These are phyloP conservation scores for Aporrectodea caliginosa DNA, from an alignment of 1,140 invertebrate species.

Conservation along the genomic window DNA sequence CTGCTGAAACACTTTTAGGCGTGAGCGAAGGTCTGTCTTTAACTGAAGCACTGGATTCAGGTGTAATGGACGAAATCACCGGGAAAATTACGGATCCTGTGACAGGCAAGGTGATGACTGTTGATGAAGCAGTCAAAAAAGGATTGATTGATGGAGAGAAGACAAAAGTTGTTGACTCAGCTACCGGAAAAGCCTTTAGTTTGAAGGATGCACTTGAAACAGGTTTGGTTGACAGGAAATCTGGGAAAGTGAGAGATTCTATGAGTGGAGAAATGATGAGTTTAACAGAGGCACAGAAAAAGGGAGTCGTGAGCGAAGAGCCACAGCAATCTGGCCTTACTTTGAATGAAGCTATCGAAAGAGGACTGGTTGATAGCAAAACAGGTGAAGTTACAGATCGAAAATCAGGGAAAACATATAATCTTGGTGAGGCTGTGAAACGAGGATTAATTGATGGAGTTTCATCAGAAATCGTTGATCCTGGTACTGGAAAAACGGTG, in stretches of 20 bases:
- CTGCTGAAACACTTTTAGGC: too few relatives aligned
- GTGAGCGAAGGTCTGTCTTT: too few relatives aligned
- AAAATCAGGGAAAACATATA: constrained; percentile 30
- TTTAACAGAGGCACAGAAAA: too few relatives aligned
- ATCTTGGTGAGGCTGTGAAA: constrained; percentile 64
- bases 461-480: too few relatives aligned
- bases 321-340: too few relatives aligned
- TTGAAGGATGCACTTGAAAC: constrained; percentile 25
- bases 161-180: too few relatives aligned
- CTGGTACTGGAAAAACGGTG: too few relatives aligned
- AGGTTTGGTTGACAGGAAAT: constrained; percentile 23
- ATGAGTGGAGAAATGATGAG: constrained; percentile 68
- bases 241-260: constrained; percentile 69
- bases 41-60: too few relatives aligned
- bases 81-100: too few relatives aligned
- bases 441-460: constrained; percentile 66
- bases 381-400: constrained; percentile 36
- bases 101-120: constrained; percentile 65
- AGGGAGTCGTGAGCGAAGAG: too few relatives aligned
- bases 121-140: constrained; percentile 65
- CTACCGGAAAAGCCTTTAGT: constrained; percentile 2
- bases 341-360: constrained; percentile 78
- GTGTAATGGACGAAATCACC: too few relatives aligned
- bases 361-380: constrained; percentile 60
- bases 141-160: constrained; percentile 21